Conservation (phyloP, 1,140 invertebrate genomes). For the Scaptomyza graminum region DNA sequence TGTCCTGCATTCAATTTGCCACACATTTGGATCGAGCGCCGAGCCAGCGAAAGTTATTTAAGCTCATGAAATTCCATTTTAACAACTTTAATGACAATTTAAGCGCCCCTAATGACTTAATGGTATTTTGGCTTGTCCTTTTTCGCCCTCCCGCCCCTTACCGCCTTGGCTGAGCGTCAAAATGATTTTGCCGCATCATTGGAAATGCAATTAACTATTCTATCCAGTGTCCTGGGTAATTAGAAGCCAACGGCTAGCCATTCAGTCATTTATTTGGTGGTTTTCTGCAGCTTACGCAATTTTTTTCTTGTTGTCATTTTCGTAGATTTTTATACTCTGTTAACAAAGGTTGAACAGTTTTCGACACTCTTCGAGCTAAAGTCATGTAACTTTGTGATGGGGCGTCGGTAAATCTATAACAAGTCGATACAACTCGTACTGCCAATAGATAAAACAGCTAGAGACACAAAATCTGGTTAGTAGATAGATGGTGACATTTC, state of each 20-base stretch:
- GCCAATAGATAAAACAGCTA: too few species aligned
- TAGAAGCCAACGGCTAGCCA: constrained; percentile 42
- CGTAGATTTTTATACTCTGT: neutral
- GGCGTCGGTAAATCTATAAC: too few species aligned
- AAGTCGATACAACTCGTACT: too few species aligned
- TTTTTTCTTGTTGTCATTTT: constrained; percentile 12
- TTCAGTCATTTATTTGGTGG: constrained; percentile 12
- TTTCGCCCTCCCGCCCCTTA: neutral
- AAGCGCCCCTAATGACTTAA: constrained; percentile 72
- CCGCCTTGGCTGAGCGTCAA: constrained; percentile 42
- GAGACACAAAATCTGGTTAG: too few species aligned
- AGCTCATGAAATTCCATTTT: constrained; percentile 30
- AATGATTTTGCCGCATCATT: constrained; percentile 76
- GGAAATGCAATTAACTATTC: constrained; percentile 70
- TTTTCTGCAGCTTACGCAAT: neutral
- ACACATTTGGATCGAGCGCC: constrained; percentile 22
- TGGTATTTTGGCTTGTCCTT: constrained; percentile 38
- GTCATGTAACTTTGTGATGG: too few species aligned
- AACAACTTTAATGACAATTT: constrained; percentile 63
- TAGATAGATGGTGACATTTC: too few species aligned
- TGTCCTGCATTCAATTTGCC: constrained; percentile 31
- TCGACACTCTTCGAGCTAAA: too few species aligned
- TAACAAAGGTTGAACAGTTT: too few species aligned
- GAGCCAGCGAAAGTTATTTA: constrained; percentile 28
- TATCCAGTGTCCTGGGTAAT: constrained; percentile 58